A percentile compares a stretch with the other conserved stretches of the same genome.
Evolutionary conservation across 2,797 vertebrate species (phyloP).

Genomic region (Sebastes jordani): DNA sequence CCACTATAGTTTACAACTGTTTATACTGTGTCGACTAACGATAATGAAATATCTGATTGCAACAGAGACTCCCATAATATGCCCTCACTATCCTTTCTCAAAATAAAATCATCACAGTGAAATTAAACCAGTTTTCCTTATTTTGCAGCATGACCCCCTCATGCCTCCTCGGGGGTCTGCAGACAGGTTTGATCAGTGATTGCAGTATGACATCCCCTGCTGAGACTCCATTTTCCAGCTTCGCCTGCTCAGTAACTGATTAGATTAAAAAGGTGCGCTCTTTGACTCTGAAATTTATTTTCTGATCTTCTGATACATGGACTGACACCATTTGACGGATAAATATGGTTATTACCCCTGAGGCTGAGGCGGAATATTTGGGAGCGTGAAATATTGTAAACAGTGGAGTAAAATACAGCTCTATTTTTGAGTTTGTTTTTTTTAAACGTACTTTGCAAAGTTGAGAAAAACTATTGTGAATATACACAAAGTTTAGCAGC

Average conservation of each 20-base stretch:
- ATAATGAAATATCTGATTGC: slow-evolving; percentile 17
- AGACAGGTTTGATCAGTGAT: slow-evolving; percentile 62
- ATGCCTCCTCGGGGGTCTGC: slow-evolving; percentile 31
- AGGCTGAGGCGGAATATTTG: not conserved
- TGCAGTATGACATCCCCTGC: slow-evolving; percentile 48
- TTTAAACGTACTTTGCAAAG: not conserved
- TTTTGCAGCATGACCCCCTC: slow-evolving; percentile 47
- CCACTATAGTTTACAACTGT: not conserved
- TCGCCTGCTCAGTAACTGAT: slow-evolving; percentile 27
- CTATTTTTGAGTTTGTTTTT: not conserved
- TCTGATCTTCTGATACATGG: slow-evolving; percentile 25
- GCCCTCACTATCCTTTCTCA: not conserved
- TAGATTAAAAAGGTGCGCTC: slow-evolving; percentile 44
- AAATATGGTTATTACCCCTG: not conserved
- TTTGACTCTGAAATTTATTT: slow-evolving; percentile 30
- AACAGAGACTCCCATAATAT: not conserved
- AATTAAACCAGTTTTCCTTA: slow-evolving; percentile 33
- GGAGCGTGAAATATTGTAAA: not conserved
- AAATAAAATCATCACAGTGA: slow-evolving; percentile 23
- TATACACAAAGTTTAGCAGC: not conserved
- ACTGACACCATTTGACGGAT: slow-evolving; percentile 24
- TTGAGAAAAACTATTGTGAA: not conserved
- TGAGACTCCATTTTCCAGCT: slow-evolving; percentile 49
- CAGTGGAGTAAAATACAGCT: not conserved
- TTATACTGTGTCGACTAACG: not conserved